Evolutionary conservation across 2,888 invertebrate genomes (phyloP).

Genomic region (Desoria tigrina): DNA sequence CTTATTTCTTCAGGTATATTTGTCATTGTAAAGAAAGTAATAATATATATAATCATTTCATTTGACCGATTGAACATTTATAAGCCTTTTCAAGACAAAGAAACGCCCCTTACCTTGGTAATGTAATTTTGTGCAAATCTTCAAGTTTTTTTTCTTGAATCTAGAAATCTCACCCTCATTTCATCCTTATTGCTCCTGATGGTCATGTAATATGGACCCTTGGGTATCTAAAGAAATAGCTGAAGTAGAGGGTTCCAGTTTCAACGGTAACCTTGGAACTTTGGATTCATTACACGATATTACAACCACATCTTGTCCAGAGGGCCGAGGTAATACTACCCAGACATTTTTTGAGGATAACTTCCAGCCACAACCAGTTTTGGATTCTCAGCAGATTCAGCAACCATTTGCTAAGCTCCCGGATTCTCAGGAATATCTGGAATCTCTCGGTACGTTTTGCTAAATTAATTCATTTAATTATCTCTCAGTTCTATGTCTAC

Average conservation of each 20-base stretch:
- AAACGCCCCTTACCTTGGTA: no score
- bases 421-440: conserved; percentile 68
- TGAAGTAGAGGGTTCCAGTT: neutral
- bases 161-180: no score
- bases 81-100: no score
- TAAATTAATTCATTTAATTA: conserved; percentile 1
- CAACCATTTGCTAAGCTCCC: conserved; percentile 57
- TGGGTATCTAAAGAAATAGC: neutral
- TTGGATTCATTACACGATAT: neutral
- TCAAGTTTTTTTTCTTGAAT: no score
- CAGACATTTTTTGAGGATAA: conserved; percentile 48
- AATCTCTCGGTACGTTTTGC: conserved; percentile 65
- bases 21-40: no score
- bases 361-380: conserved; percentile 33
- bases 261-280: neutral
- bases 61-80: no score
- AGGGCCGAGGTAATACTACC: neutral
- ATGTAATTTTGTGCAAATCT: no score
- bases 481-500: no score
- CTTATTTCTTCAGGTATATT: no score
- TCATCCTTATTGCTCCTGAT: no score
- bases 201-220: conserved; percentile 8
- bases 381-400: neutral
- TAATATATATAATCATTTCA: no score
- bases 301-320: conserved; percentile 7